Conservation (phyloP, 1,140 invertebrate genomes). For the Gryon sp. region DNA sequence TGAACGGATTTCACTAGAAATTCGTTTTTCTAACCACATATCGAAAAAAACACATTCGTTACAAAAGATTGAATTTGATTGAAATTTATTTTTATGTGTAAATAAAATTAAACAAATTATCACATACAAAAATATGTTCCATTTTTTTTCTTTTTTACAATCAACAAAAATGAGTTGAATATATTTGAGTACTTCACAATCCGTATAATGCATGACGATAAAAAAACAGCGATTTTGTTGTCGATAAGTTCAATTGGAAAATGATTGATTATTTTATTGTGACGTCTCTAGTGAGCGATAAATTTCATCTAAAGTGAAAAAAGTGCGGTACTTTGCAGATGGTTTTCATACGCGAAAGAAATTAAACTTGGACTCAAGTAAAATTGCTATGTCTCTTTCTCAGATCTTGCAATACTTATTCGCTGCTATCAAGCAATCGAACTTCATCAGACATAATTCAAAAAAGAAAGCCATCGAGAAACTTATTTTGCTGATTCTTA, state of each 20-base stretch:
- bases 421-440: constrained; percentile 54
- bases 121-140: no score
- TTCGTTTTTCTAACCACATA: constrained; percentile 11
- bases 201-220: no score
- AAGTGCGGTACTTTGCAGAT: constrained; percentile 16
- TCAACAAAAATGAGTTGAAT: no score
- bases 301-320: constrained; percentile 38
- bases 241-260: constrained; percentile 19
- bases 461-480: constrained; percentile 47
- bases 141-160: no score
- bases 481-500: constrained; percentile 62
- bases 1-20: constrained; percentile 15
- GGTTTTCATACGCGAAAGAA: constrained; percentile 43
- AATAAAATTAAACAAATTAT: no score
- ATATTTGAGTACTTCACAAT: no score
- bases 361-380: constrained; percentile 56
- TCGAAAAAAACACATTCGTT: constrained; percentile 12
- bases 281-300: constrained; percentile 33
- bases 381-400: constrained; percentile 52
- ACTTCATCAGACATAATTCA: constrained; percentile 54
- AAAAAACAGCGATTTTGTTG: background rate
- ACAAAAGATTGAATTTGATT: no score
- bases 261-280: constrained; percentile 57
- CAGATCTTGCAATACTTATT: constrained; percentile 44
- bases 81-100: no score